Base-by-base conservation (phyloP, 2,113 vertebrate genomes). In the Pardalotus punctatus region DNA sequence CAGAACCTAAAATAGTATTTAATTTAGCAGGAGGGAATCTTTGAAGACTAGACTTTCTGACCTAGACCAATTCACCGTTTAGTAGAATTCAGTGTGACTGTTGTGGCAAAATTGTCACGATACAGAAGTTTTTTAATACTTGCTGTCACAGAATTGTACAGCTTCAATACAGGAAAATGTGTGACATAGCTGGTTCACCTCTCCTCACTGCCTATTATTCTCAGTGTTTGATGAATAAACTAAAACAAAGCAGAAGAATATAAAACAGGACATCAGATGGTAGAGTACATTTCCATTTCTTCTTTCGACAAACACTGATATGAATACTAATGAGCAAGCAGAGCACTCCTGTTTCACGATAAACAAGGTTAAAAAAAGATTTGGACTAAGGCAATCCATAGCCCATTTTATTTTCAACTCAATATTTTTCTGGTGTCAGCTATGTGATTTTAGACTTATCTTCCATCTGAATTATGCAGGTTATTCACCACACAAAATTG, bases 401-500 rank as follows among this genome's bases (percentile, higher is more conserved):
- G 8, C 2, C 14, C 19, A 14, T 73, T 82, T 76, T 77, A 72
- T 86, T 92, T 92, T 80, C 53, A 65, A n/a, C 18, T 83, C n/a
- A 48, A 0, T 76, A 35, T 73, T 94, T 92, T 78, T 54, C 58
- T 73, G 29, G 25, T 78, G 40, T 93, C 71, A 83, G 66, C 47
- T 43, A 15, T 66, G 60, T 18, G 43, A 81, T 78, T 93, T 89
- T 54, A 78, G 70, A 71, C 84, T 77, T 93, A 80, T 92, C 91
- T 88, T 94, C 66, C 24, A 51, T 77, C 47, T 90, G 82, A 88
- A 86, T 95, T 86, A 83, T 61, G 29, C 47, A 92, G 38, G 42
- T 60, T 90, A 78, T 86, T 86, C 93, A 51, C 60, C 67, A 81
- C 42, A 78, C 9, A 90, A 92, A 93, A 90, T 51, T 88, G 74